Evolutionary conservation across 2,888 invertebrate species (phyloP), one percentile per base, ranked within the genome.

Genomic region (Drosophila neotestacea): DNA sequence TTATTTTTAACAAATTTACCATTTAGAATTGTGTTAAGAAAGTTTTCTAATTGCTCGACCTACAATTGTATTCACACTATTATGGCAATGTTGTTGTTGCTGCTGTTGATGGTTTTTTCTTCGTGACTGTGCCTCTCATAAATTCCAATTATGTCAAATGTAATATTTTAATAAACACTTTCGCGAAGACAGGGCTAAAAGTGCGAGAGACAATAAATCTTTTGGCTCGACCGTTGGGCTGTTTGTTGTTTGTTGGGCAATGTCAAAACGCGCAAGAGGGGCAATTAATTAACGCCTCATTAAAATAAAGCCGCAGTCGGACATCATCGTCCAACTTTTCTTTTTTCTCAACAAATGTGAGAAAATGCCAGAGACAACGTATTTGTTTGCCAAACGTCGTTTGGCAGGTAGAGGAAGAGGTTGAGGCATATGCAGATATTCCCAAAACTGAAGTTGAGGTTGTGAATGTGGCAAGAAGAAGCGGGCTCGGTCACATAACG

Each of bases 81-180:
- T 70, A 71, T 55, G 22, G 9, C 11, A 6, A 32, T 28, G 10
- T 50, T 42, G 34, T 54, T 44, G 9, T 34, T 30, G 56, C 32
- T 54, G 11, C 41, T 55, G 38, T 16, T 30, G 48, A n/a, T 73
- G 63, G 63, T 61, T 62, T 39, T 50, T 52, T 73, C 22, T 22
- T 56, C 41, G 54, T 38, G 41, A 47, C 48, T 44, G 64, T 56
- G 55, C 22, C 22, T 50, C 78, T 59, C 88, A 90, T 90, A 90
- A 90, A 90, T 91, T 88, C 88, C 90, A 91, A 91, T 91, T 91
- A 91, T 91, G 91, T 91, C 91, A 91, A 91, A 88, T 91, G 85
- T 91, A 87, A 91, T 90, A 88, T 89, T 90, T 91, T 91, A 91
- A 91, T 91, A 91, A 91, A 91, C 91, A 89, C 82, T 86, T 85